Percentiles rank a stretch among this genome's conserved stretches.
Conservation (phyloP, 2,888 invertebrate genomes). For the Mythimna impura region DNA sequence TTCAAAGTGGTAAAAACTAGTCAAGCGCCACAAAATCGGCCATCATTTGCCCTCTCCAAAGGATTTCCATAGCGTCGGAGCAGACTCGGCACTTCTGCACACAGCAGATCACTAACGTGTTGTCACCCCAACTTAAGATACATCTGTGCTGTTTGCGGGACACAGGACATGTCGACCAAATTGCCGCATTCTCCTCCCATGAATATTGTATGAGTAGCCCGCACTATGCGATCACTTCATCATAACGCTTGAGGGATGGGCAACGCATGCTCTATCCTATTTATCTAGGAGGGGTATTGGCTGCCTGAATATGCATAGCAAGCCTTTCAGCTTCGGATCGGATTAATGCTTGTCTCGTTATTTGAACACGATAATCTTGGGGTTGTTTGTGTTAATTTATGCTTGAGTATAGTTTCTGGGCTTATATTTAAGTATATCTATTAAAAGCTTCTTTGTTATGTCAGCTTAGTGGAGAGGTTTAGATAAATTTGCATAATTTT, state of each 20-base stretch:
- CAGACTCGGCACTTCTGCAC: constrained; percentile 32
- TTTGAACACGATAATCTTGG: constrained; percentile 64
- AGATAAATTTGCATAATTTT: background rate
- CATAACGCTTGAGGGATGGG: constrained; percentile 74
- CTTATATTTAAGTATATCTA: constrained; percentile 6
- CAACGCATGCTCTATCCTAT: constrained; percentile 73
- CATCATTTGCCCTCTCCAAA: constrained; percentile 14
- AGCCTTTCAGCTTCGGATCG: constrained; percentile 59
- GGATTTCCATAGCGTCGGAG: constrained; percentile 31
- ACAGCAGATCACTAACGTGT: constrained; percentile 65
- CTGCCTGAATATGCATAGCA: constrained; percentile 74
- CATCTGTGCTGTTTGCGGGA: constrained; percentile 69
- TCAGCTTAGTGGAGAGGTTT: background rate
- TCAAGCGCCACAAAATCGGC: constrained; percentile 11
- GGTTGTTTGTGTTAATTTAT: constrained; percentile 54
- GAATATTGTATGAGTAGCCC: constrained; percentile 85
- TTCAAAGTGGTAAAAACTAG: background rate
- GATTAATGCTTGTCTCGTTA: constrained; percentile 65
- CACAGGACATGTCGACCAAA: constrained; percentile 80
- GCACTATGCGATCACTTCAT: constrained; percentile 82
- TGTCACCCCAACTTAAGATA: constrained; percentile 70
- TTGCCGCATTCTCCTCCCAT: constrained; percentile 82
- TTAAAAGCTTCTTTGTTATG: constrained; percentile 1
- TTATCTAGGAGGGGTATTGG: constrained; percentile 76
- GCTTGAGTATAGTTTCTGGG: constrained; percentile 25